phyloP scores from a whole-genome alignment of 2,113 vertebrate genomes.

The Platichthys flesus region DNA sequence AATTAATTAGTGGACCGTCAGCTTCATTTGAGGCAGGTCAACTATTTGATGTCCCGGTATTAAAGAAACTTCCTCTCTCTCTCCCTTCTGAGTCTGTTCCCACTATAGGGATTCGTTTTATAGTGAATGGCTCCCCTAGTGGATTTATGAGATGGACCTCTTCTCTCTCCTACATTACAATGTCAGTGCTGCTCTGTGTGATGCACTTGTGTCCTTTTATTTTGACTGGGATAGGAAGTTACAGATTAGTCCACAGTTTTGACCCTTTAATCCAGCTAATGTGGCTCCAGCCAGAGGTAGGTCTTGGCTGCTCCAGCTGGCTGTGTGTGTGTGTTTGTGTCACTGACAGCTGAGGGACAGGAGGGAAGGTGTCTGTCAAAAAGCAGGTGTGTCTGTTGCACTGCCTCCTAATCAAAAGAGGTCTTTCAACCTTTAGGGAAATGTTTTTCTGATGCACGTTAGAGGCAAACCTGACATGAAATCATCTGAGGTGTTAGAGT shows the following conservation, averaged over 20 bases:
- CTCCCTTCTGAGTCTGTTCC: background rate
- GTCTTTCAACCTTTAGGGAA: constrained; percentile 11
- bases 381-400: background rate
- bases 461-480: constrained; percentile 14
- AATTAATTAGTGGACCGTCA: background rate
- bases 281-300: constrained; percentile 43
- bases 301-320: background rate
- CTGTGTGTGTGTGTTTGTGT: background rate
- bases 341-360: constrained; percentile 34
- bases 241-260: constrained; percentile 39
- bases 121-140: constrained; percentile 73
- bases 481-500: constrained; percentile 29
- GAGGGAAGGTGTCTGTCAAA: constrained; percentile 2
- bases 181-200: constrained; percentile 12
- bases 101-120: constrained; percentile 31
- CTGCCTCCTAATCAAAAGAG: background rate
- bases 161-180: background rate
- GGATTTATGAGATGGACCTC: constrained; percentile 5
- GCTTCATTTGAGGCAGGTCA: background rate
- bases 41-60: background rate
- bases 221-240: constrained; percentile 17
- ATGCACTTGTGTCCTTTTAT: constrained; percentile 28
- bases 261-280: constrained; percentile 53
- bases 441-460: constrained; percentile 21
- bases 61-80: background rate